Evolutionary conservation across 2,113 vertebrate species (phyloP).

Genomic region (Microtus ochrogaster): DNA sequence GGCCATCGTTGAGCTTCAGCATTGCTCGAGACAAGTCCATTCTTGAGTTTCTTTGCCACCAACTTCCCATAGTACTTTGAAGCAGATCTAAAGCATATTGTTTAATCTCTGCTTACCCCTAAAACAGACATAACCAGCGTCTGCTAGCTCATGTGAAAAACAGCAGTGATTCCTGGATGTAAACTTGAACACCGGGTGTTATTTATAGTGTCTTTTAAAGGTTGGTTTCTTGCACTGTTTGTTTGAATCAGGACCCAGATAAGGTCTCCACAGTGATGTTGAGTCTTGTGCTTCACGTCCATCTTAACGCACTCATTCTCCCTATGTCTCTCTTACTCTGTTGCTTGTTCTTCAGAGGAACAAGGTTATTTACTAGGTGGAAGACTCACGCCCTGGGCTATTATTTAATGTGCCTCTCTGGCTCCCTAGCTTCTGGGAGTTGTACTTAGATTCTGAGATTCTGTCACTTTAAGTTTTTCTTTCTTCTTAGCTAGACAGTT

Average conservation of each 20-base stretch:
- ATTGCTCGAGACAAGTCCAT: neutral
- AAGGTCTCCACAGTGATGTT: neutral
- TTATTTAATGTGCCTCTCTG: neutral
- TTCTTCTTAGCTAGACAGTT: neutral
- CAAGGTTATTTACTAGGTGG: neutral
- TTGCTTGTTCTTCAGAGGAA: slow-evolving; percentile 26
- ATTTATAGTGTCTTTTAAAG: slow-evolving; percentile 49
- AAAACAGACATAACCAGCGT: neutral
- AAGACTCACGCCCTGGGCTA: neutral
- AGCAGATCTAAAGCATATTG: neutral
- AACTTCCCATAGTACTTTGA: neutral
- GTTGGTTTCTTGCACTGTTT: slow-evolving; percentile 16
- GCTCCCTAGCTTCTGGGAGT: neutral
- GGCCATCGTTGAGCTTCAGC: neutral
- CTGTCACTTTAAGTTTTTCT: neutral
- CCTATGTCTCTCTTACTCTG: neutral
- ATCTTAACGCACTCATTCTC: slow-evolving; percentile 4
- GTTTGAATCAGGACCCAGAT: slow-evolving; percentile 14
- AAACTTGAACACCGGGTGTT: slow-evolving; percentile 12
- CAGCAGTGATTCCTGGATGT: neutral
- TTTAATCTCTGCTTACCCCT: neutral
- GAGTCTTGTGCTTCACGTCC: neutral
- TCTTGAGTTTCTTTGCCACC: neutral
- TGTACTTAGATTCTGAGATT: slow-evolving; percentile 34
- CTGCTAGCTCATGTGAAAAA: neutral